A percentile compares a stretch with the other conserved stretches of the same genome.
Evolutionary conservation across 2,888 invertebrate species (phyloP).

Genomic region (Noctua comes): DNA sequence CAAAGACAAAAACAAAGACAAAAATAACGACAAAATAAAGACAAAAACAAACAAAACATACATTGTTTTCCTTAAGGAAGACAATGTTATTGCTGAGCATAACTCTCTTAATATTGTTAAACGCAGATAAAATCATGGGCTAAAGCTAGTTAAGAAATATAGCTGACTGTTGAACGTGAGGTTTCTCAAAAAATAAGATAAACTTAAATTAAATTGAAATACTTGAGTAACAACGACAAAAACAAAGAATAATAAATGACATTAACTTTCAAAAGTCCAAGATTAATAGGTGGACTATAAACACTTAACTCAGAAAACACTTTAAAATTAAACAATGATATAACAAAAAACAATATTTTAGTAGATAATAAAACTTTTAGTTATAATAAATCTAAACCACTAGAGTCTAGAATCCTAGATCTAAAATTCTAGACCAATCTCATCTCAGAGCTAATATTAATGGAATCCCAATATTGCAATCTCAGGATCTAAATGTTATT

Average conservation of each 20-base stretch:
- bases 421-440: not conserved
- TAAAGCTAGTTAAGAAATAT: not conserved
- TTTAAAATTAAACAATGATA: not conserved
- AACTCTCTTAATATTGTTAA: not conserved
- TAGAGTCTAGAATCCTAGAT: not conserved
- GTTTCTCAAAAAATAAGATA: not conserved
- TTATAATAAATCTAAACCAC: not conserved
- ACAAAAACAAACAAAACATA: too few relatives aligned
- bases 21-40: too few relatives aligned
- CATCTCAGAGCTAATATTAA: conserved; percentile 11
- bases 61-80: too few relatives aligned
- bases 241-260: not conserved
- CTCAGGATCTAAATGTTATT: not conserved
- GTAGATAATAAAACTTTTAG: not conserved
- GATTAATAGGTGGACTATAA: not conserved
- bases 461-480: conserved; percentile 20
- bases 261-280: not conserved
- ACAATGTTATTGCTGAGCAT: not conserved
- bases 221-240: not conserved
- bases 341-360: not conserved
- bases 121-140: not conserved
- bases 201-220: not conserved
- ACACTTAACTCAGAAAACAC: not conserved
- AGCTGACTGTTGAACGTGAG: not conserved
- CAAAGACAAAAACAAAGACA: too few relatives aligned